Conservation (phyloP, 2,888 invertebrate species). For the Elegia similella region DNA sequence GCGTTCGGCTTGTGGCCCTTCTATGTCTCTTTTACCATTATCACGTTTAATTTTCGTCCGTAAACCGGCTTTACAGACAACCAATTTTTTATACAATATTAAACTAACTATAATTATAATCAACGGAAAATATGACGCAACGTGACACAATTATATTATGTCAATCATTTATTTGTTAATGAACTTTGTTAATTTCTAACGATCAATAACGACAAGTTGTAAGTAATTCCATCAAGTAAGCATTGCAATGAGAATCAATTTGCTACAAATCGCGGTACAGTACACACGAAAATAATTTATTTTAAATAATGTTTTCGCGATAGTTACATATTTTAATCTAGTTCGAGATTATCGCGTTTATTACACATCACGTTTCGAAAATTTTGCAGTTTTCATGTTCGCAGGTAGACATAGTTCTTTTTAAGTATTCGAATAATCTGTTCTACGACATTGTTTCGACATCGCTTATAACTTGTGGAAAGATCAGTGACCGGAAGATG, state of each 20-base stretch:
- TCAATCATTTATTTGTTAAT: constrained; percentile 4
- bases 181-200: constrained; percentile 17
- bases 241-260: constrained; percentile 15
- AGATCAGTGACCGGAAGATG: constrained; percentile 28
- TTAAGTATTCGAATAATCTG: constrained; percentile 13
- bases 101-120: neutral
- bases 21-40: no score
- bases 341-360: no score
- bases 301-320: no score
- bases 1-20: no score
- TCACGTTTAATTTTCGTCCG: no score
- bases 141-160: neutral
- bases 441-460: constrained; percentile 17
- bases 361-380: no score
- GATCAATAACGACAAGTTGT: constrained; percentile 14
- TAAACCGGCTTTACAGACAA: no score
- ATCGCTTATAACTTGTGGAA: constrained; percentile 18
- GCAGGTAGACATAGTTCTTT: no score
- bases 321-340: no score
- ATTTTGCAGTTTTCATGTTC: no score
- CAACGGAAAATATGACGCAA: neutral
- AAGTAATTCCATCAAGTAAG: neutral
- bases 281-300: no score
- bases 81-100: no score
- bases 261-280: constrained; percentile 1